Percentiles rank a stretch among this genome's conserved stretches.
Conservation (phyloP, 2,888 invertebrate genomes). For the Phymatocera aterrima region DNA sequence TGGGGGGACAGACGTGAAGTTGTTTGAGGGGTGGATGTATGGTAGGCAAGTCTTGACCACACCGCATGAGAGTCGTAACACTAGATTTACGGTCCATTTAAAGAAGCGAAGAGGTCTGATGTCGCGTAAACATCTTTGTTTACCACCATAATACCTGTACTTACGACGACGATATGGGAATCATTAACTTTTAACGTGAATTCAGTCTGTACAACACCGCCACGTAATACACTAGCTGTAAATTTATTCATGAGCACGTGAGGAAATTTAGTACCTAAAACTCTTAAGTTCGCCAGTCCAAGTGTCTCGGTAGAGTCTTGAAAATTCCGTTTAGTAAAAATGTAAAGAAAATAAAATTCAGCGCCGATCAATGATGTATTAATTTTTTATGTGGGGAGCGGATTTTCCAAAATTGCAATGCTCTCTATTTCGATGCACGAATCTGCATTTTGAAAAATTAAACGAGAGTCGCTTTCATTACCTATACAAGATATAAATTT, state of each 20-base stretch:
- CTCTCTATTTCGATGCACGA: too few species aligned
- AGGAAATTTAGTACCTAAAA: not conserved
- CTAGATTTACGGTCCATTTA: constrained; percentile 62
- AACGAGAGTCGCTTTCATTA: too few species aligned
- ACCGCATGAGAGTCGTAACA: constrained; percentile 56
- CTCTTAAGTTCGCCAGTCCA: not conserved
- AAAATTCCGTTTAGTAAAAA: not conserved
- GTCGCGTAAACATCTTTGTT: constrained; percentile 63
- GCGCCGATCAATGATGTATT: too few species aligned
- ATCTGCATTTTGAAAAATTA: too few species aligned
- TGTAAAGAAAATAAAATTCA: not conserved
- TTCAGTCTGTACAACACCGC: not conserved
- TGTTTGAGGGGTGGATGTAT: not conserved
- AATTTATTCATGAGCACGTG: constrained; percentile 23
- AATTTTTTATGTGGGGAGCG: too few species aligned
- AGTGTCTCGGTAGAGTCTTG: not conserved
- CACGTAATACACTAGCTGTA: constrained; percentile 41
- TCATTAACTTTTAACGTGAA: constrained; percentile 25
- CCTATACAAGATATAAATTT: too few species aligned
- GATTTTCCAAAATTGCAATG: too few species aligned
- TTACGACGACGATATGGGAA: not conserved
- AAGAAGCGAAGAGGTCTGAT: constrained; percentile 56
- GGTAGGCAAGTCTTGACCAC: constrained; percentile 33
- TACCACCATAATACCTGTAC: constrained; percentile 47
- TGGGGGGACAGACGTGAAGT: not conserved